Evolutionary conservation across 2,888 invertebrate species (phyloP), one percentile per base, ranked within the genome.

Genomic region (Xiphydria camelus): DNA sequence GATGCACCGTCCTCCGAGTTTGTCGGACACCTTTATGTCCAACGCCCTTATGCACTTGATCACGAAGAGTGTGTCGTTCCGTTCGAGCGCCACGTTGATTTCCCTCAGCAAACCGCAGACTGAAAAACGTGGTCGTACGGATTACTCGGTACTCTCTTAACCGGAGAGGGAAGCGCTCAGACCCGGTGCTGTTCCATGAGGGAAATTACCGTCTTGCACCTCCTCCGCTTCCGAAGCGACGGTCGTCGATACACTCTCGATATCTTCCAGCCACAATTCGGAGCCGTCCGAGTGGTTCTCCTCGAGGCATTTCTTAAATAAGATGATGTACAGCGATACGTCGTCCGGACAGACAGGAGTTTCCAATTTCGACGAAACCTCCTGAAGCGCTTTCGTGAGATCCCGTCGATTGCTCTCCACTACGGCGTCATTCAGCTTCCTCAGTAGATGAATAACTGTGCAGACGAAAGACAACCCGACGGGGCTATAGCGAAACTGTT

Each of bases 241-340:
- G 51, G 78, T 77, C 45, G 77, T 69, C 19, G 80, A 69, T 41
- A 79, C 72, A 22, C 76, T 72, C 43, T 80, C 72, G 41, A 83
- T 78, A 59, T 84, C 84, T 48, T 83, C 82, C 36, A 81, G 71
- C 82, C 83, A 84, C 4, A 85, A 72, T 49, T 81, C 82, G 49
- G 80, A 78, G 12, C 79, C 79, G 55, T 82, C 80, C 1, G 56
- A 39, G 45, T 65, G 57, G 49, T 81, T 81, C 15, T 76, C 76
- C n/a, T 76, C 59, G 17, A 81, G 68, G 35, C 76, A 75, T 53
- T 77, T 79, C 59, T 80, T 79, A 25, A 83, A 73, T 55, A 81
- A 76, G 42, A 79, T 77, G 57, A 83, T 67, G 57, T 82, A 83
- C 4, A 83, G 72, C 36, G 79, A 72, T 15, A 76, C 76, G 62